A percentile compares a stretch with the other conserved stretches of the same genome.
These are phyloP conservation scores for Corapipo altera DNA, from an alignment of 2,113 vertebrate species.

Conservation along the genomic window DNA sequence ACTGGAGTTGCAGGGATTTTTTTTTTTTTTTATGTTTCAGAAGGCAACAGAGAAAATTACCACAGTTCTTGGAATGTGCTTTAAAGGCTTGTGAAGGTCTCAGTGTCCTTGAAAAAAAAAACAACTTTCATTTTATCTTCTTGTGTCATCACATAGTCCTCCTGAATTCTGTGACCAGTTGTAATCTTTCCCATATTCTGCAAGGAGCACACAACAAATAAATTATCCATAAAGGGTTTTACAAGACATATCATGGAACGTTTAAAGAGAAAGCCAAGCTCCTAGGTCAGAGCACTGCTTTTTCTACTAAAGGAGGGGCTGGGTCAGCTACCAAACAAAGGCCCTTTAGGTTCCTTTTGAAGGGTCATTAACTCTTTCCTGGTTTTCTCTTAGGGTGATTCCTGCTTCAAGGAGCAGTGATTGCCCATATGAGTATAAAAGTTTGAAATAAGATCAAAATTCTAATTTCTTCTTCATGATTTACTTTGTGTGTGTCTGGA, in stretches of 20 bases:
- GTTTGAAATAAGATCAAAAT: not conserved
- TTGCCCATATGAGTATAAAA: not conserved
- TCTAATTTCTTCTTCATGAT: not conserved
- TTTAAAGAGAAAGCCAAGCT: constrained; percentile 2
- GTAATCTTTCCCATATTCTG: not conserved
- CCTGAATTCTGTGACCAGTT: not conserved
- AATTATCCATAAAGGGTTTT: not conserved
- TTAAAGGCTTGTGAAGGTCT: constrained; percentile 8
- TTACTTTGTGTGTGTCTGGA: not conserved
- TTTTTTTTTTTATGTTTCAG: not conserved
- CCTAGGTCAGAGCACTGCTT: not conserved
- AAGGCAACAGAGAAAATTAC: not conserved
- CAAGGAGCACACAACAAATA: not conserved
- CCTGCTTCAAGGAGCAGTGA: not conserved
- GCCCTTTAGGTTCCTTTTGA: not conserved
- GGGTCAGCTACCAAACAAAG: not conserved
- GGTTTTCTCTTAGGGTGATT: not conserved
- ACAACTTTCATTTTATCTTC: not conserved
- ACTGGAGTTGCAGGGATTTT: not conserved
- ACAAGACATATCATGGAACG: not conserved
- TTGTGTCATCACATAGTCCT: not conserved
- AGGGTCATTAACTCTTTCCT: not conserved
- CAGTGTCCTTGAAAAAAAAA: not conserved
- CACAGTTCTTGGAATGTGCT: not conserved
- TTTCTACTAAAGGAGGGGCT: not conserved